phyloP scores from a whole-genome alignment of 1,140 invertebrate species.

The Drosophila guanche region DNA sequence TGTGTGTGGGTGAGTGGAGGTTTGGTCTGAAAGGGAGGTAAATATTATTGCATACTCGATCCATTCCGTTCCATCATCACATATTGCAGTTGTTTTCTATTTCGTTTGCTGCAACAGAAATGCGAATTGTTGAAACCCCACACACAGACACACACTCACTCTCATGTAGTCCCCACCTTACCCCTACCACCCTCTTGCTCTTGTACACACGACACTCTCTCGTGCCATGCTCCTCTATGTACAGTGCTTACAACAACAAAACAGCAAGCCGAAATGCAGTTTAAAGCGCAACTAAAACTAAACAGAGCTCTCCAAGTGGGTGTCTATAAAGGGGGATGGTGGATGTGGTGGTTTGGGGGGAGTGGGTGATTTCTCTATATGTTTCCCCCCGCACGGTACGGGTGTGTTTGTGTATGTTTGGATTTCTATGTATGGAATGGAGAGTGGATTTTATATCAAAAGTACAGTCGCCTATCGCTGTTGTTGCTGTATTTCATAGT shows the following conservation, averaged over 20 bases:
- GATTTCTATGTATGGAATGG: constrained; percentile 59
- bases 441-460: constrained; percentile 76
- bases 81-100: constrained; percentile 58
- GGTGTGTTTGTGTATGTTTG: constrained; percentile 39
- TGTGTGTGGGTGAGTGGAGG: background rate
- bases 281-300: constrained; percentile 82
- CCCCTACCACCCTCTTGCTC: background rate
- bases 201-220: constrained; percentile 1
- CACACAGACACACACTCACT: constrained; percentile 15
- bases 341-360: constrained; percentile 7
- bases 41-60: constrained; percentile 20
- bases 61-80: constrained; percentile 23
- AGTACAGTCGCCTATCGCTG: constrained; percentile 68
- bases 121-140: constrained; percentile 37
- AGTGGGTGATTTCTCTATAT: constrained; percentile 33
- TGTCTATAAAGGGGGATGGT: constrained; percentile 12
- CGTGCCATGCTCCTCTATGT: constrained; percentile 51
- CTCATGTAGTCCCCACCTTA: background rate
- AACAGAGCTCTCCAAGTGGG: constrained; percentile 64
- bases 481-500: constrained; percentile 75
- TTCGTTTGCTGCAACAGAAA: constrained; percentile 50
- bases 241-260: constrained; percentile 61
- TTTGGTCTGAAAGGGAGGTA: background rate
- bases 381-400: constrained; percentile 17
- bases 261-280: constrained; percentile 70